Conservation (phyloP, 2,113 vertebrate genomes). For the Cyprinodon brontotheroides region DNA sequence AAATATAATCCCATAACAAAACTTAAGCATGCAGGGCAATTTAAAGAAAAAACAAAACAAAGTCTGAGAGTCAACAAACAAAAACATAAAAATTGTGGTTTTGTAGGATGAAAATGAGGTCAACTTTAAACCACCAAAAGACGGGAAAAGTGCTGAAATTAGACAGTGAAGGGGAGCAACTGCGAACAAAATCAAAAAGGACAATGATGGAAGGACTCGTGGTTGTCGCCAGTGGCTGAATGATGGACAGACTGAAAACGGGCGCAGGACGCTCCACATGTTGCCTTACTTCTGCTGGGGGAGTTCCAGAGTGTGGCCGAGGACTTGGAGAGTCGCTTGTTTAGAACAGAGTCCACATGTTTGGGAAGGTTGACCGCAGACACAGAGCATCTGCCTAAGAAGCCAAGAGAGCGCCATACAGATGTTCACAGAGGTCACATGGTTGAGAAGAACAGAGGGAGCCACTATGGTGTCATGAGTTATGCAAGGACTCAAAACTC, state of each 20-base stretch:
- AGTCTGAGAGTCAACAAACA: slow-evolving; percentile 15
- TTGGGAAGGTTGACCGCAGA: slow-evolving; percentile 99
- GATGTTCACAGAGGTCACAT: slow-evolving; percentile 64
- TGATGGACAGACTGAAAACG: slow-evolving; percentile 54
- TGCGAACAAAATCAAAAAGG: slow-evolving; percentile 42
- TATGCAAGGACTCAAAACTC: slow-evolving; percentile 10
- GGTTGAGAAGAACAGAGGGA: slow-evolving; percentile 25
- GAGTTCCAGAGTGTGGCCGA: slow-evolving; percentile 99
- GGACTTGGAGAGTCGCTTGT: slow-evolving; percentile 99
- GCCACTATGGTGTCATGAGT: slow-evolving; percentile 15
- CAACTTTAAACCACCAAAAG: slow-evolving; percentile 54
- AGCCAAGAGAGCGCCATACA: slow-evolving; percentile 87
- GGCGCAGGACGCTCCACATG: slow-evolving; percentile 55
- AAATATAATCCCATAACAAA: slow-evolving; percentile 32
- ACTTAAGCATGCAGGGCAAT: slow-evolving; percentile 45
- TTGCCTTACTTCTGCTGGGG: slow-evolving; percentile 98
- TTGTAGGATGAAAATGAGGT: slow-evolving; percentile 55
- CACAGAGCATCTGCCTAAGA: slow-evolving; percentile 94
- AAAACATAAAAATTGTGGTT: slow-evolving; percentile 11
- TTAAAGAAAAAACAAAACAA: slow-evolving; percentile 28
- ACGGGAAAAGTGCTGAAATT: slow-evolving; percentile 56
- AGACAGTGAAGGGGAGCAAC: slow-evolving; percentile 47
- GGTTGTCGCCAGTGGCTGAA: slow-evolving; percentile 50
- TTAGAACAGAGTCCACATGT: slow-evolving; percentile 99
- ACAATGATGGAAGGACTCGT: slow-evolving; percentile 54